Conservation (phyloP, 2,113 vertebrate species). For the Nerophis ophidion region DNA sequence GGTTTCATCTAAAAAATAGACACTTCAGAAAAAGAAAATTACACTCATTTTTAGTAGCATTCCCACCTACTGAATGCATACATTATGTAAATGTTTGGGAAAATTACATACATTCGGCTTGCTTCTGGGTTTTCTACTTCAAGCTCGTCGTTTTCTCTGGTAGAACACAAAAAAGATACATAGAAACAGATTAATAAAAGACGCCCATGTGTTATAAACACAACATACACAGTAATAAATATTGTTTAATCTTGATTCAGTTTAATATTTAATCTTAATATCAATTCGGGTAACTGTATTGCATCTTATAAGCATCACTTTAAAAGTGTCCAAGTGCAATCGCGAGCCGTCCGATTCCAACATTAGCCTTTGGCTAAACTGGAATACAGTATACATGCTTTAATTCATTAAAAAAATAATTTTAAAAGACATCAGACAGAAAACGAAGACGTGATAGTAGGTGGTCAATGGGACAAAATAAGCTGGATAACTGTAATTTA, state of each 20-base stretch:
- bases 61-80: neutral
- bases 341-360: neutral
- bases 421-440: neutral
- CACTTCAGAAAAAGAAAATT: too few relatives aligned
- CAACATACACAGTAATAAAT: neutral
- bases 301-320: neutral
- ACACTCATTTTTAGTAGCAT: too few relatives aligned
- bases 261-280: too few relatives aligned
- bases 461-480: neutral
- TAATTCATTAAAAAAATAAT: too few relatives aligned
- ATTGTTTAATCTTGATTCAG: too few relatives aligned
- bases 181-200: neutral
- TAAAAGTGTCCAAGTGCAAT: neutral
- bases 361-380: neutral
- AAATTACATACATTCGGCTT: slow-evolving; percentile 92
- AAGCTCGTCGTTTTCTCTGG: slow-evolving; percentile 80
- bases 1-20: too few relatives aligned
- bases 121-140: slow-evolving; percentile 93
- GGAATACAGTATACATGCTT: neutral
- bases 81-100: neutral
- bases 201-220: slow-evolving; percentile 6
- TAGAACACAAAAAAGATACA: slow-evolving; percentile 18
- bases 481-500: slow-evolving; percentile 6
- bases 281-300: neutral
- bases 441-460: neutral